Evolutionary conservation across 2,797 vertebrate species (phyloP), one percentile per base, ranked within the genome.

Genomic region (Lacerta viridis): DNA sequence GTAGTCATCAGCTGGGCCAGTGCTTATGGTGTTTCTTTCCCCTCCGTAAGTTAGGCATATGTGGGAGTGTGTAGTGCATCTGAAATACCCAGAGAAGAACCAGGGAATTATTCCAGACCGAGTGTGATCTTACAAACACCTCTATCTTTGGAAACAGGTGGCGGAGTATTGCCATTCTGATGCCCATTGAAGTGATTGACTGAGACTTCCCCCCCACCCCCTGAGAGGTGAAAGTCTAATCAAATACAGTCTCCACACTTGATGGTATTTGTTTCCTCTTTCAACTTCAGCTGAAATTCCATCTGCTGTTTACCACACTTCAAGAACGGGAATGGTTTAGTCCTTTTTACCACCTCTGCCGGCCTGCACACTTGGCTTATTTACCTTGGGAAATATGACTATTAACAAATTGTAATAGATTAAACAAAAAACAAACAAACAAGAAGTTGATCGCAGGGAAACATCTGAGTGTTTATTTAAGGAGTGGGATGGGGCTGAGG

Each of bases 221-320:
- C 41, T 20, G 27, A 36, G 66, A 81, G 10, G 29, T 41, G 36
- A 84, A 72, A 81, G 33, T 46, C 72, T 76, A 85, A 76, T 74
- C 69, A 84, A 55, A 87, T 59, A 74, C 36, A 15, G 46, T 78
- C 50, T 83, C 50, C 68, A 72, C 64, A 71, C 46, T 33, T 0
- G 0, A 78, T 80, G 66, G 90, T 90, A 69, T 20, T 81, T 90
- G 80, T 83, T 88, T 77, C 83, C 33, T 90, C 86, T 89, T 90
- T 88, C 71, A 29, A 68, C 17, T 90, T 79, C 89, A 2, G 3
- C 79, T 39, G 90, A 71, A 90, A 33, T 9, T 72, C 0, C n/a
- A 55, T 9, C 89, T 86, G 90, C 88, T 92, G 85, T 79, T 64
- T 89, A 13, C 93, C 83, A 64, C 68, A 89, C 85, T 90, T 10